Evolutionary conservation across 92 coral and sea anemone genomes (phyloP), one percentile per base, ranked within the genome.

Genomic region (Porites lobata): DNA sequence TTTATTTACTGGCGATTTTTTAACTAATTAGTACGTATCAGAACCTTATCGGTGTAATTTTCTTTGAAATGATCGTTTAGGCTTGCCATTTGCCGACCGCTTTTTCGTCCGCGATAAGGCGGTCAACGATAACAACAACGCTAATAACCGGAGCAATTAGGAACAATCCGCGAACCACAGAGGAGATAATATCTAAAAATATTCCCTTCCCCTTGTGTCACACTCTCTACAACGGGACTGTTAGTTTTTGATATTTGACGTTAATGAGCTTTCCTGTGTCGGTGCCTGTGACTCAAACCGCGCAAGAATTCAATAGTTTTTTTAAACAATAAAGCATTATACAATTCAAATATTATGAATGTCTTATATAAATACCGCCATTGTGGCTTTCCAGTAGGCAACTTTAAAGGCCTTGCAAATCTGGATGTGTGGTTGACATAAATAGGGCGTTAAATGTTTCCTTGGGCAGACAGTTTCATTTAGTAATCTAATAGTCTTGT

Each of bases 131-230:
- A 91, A 91, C 94, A 92, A 95, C 98, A 95, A 95, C 91, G 94
- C 79, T 95, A 96, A 95, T 97, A 97, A 94, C 94, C 87, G 11
- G 58, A 83, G 87, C 98, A 95, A 98, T 98, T 98, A 98, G 85
- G 96, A 92, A 90, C 98, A 97, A 97, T 95, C 96, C 91, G 92
- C 80, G 83, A 90, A 79, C 84, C 85, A 80, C 90, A 95, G 90
- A 69, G 29, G 73, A 86, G 89, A 91, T 87, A 77, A 68, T 77
- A 91, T 78, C 91, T 80, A 22, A 69, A 19, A 74, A 52, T 19
- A 67, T 64, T 5, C 69, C 29, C 8, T 70, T 64, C 52, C 52
- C 75, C 10, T 59, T 38, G 75, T 83, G 81, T 77, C 79, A 76
- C 64, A 72, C 76, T 77, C 81, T 66, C 51, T 69, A 19, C 26